Conservation (phyloP, 2,888 invertebrate genomes). For the Scelioninae gen. 1 region DNA sequence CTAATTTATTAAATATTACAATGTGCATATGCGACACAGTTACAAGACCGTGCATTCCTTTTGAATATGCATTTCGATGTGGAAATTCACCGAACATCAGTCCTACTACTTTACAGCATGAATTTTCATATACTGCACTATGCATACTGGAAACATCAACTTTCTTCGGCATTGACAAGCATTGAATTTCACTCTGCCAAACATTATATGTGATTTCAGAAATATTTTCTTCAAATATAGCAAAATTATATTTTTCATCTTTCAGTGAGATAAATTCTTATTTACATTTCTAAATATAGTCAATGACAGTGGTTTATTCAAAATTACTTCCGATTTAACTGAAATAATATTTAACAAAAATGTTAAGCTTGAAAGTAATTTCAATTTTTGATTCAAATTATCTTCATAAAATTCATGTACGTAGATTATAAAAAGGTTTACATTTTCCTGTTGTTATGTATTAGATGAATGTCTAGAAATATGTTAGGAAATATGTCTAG, state of each 20-base stretch:
- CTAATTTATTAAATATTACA: slow-evolving; percentile 69
- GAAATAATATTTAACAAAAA: too few relatives aligned
- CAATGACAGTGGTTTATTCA: background rate
- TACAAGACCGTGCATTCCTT: slow-evolving; percentile 57
- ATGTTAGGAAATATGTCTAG: too few relatives aligned
- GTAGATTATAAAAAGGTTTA: too few relatives aligned
- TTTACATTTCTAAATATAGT: background rate
- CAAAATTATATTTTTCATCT: slow-evolving; percentile 13
- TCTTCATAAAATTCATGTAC: too few relatives aligned
- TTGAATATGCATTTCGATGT: slow-evolving; percentile 69
- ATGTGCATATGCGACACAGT: slow-evolving; percentile 65
- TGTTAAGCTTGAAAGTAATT: too few relatives aligned
- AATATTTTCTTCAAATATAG: slow-evolving; percentile 5
- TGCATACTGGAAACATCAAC: slow-evolving; percentile 55
- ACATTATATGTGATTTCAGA: slow-evolving; percentile 35
- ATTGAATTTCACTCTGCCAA: slow-evolving; percentile 48
- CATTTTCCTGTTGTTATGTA: too few relatives aligned
- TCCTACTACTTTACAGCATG: slow-evolving; percentile 68
- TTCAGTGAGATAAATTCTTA: slow-evolving; percentile 1
- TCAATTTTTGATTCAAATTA: too few relatives aligned
- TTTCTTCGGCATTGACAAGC: slow-evolving; percentile 52
- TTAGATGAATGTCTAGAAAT: too few relatives aligned
- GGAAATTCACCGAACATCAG: slow-evolving; percentile 64
- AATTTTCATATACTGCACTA: slow-evolving; percentile 68
- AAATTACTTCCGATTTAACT: too few relatives aligned